phyloP scores from a whole-genome alignment of 2,888 invertebrate species.

The Thecophora atra region DNA sequence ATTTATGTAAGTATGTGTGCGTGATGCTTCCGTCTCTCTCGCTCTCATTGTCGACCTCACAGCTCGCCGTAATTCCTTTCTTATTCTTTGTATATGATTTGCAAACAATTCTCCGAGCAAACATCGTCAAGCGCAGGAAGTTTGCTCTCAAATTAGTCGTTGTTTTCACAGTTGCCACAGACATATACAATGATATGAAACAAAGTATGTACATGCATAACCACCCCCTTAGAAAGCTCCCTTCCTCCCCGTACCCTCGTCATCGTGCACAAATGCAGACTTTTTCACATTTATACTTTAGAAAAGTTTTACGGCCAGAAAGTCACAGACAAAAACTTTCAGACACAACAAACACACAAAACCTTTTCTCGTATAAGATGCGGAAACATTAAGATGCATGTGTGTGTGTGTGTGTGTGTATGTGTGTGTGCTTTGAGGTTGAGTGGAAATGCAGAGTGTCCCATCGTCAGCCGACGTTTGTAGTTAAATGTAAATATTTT shows the following conservation, averaged over 20 bases:
- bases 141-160: not conserved
- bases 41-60: too few species aligned
- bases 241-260: too few species aligned
- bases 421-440: too few species aligned
- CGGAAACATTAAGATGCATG: not conserved
- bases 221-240: not conserved
- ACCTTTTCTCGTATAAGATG: too few species aligned
- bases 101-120: not conserved
- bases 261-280: not conserved
- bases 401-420: not conserved
- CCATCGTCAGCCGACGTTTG: too few species aligned
- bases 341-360: not conserved
- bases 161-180: not conserved
- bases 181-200: not conserved
- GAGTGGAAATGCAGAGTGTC: too few species aligned
- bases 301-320: not conserved
- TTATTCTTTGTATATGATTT: not conserved
- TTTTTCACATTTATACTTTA: too few species aligned
- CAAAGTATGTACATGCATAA: not conserved
- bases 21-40: too few species aligned
- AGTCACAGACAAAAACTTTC: not conserved
- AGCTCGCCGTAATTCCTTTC: not conserved
- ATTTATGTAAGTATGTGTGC: too few species aligned
- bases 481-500: too few species aligned
- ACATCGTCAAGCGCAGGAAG: too few species aligned